Percentiles rank a stretch among this genome's conserved stretches.
Conservation (phyloP, 2,113 vertebrate genomes). For the Petromus typicus region DNA sequence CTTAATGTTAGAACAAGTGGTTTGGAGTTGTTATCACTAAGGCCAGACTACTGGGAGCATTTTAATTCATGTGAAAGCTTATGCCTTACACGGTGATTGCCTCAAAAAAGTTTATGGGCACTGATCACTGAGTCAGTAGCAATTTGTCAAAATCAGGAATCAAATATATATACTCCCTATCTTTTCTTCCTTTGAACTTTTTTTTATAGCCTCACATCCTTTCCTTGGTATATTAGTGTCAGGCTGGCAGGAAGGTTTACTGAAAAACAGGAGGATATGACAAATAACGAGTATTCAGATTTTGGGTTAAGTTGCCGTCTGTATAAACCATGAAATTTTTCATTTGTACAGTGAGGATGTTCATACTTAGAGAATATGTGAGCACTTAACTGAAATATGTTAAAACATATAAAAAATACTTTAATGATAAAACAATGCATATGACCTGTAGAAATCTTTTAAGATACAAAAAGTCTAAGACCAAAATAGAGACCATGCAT, state of each 20-base stretch:
- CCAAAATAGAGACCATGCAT: not conserved
- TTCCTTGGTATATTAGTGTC: not conserved
- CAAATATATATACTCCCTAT: not conserved
- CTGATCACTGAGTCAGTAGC: not conserved
- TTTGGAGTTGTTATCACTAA: slow-evolving; percentile 50
- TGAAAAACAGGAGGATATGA: not conserved
- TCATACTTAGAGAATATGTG: not conserved
- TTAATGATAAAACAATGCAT: not conserved
- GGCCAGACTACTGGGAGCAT: not conserved
- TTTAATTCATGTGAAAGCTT: not conserved
- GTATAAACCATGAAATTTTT: not conserved
- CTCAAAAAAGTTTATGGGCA: not conserved
- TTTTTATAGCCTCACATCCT: not conserved
- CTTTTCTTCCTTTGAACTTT: not conserved
- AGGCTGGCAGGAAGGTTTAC: not conserved
- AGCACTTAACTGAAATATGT: not conserved
- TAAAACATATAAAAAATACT: not conserved
- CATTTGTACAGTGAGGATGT: not conserved
- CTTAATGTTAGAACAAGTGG: not conserved
- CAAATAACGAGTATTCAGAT: not conserved
- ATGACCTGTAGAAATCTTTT: not conserved
- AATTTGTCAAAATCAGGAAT: not conserved
- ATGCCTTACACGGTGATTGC: not conserved
- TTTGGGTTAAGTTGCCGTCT: not conserved
- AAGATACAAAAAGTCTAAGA: not conserved